Evolutionary conservation across 2,888 invertebrate genomes (phyloP), one percentile per base, ranked within the genome.

Genomic region (Diadegma fenestrale): DNA sequence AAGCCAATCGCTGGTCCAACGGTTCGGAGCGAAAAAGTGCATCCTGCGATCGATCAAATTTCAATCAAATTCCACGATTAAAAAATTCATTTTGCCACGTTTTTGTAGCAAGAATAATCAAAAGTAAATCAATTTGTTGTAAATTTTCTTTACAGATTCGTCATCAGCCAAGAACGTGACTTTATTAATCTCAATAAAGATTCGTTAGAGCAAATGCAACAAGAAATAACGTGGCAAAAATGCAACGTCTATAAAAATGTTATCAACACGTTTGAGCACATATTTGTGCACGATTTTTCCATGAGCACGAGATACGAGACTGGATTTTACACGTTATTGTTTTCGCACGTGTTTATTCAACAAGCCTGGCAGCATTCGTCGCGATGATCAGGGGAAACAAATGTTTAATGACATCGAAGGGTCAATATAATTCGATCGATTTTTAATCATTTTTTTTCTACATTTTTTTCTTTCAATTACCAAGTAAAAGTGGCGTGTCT

Each of bases 1-100:
- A 96, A 96, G 26, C 96, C 96, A 69, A 96, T 91, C 0, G 95
- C 95, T 51, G 96, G 96, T 5, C 95, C 95, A 58, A 95, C 91
- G 1, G 95, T 95, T 77, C 95, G 92, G 78, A 95, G 90, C 7
- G 95, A 94, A 88, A 94, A 94, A 0, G 95, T 95, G 51, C 95
- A 92, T 80, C 95, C 95, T 95, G 88, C 10, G 90, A 87, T 33
- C 33, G 33, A 33, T 4, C 33, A 33, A 33, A 33, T 33, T 4
- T 5, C 33, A 33, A 33, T 33, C 33, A 33, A 33, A 5, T 84
- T 33, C 5, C 8, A 48, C 68, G 41, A 22, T 1, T 19, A 61
- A 37, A 30, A n/a, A 69, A 14, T 5, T 14, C 0, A 58, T 26
- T 58, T 22, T 58, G 26, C 10, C 14, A 26, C 10, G 14, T 26